Evolutionary conservation across 2,113 vertebrate genomes (phyloP), one percentile per base, ranked within the genome.

Genomic region (Eclectus roratus): DNA sequence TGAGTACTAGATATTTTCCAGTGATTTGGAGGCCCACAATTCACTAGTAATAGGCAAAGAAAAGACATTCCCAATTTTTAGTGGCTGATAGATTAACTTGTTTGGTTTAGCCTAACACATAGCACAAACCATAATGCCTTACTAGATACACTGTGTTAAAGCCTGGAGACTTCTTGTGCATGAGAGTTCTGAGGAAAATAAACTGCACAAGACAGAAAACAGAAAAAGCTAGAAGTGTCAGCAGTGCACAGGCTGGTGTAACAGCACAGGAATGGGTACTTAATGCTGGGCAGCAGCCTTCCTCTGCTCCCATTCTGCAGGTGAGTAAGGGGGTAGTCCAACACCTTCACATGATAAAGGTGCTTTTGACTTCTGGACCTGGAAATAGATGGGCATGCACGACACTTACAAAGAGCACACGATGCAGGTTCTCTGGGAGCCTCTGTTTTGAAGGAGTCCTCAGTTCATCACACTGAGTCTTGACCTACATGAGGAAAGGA

Each of bases 291-390:
- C 35, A 93, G n/a, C 52, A 80, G 13, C 46, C 14, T 39, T 52
- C 2, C 0, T 68, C 53, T 49, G 31, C 3, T 20, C 18, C 60
- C 2, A 0, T 33, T 90, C 56, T 13, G 4, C 66, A 44, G 18
- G 31, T 13, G 11, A 46, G 11, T 33, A 46, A 69, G 18, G 25
- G 25, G 29, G 7, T 11, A 63, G 33, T 56, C 23, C 49, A 53
- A 43, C 3, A 1, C 33, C 20, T 39, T 81, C 44, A 17, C 39
- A 44, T 3, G 2, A 50, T 78, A 46, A 61, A 87, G 50, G 27
- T 6, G 2, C 4, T 35, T 93, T 90, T 39, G 61, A 74, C 61
- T 85, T 88, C 56, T 82, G 46, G n/a, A n/a, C 28, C 33, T 88
- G n/a, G 31, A 85, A 53, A 46, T 73, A 52, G 37, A 31, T 33